Evolutionary conservation across 2,888 invertebrate species (phyloP).

Genomic region (Rotaria magnacalcarata): DNA sequence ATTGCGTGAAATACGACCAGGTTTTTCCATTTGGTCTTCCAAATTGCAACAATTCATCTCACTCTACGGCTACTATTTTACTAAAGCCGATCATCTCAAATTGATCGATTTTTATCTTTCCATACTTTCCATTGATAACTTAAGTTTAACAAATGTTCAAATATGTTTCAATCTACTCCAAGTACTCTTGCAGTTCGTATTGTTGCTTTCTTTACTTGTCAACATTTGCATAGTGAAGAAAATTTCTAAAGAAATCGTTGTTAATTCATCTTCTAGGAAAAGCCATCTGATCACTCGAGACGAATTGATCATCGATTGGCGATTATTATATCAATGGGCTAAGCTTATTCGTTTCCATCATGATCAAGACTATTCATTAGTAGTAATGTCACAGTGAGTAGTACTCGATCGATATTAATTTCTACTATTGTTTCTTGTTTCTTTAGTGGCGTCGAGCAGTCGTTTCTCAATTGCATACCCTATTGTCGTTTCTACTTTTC

Average conservation of each 20-base stretch:
- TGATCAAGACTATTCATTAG: not conserved
- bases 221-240: no score
- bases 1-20: slow-evolving; percentile 35
- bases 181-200: not conserved
- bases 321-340: slow-evolving; percentile 60
- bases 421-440: not conserved
- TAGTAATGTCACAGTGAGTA: not conserved
- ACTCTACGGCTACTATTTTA: slow-evolving; percentile 41
- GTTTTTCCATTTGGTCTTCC: slow-evolving; percentile 38
- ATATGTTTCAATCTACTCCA: not conserved
- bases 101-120: not conserved
- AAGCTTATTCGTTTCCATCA: slow-evolving; percentile 53
- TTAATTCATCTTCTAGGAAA: slow-evolving; percentile 60
- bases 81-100: slow-evolving; percentile 37
- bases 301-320: slow-evolving; percentile 44
- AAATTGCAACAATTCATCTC: slow-evolving; percentile 39
- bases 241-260: slow-evolving; percentile 37
- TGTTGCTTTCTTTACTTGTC: not conserved
- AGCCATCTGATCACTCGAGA: slow-evolving; percentile 64
- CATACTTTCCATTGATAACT: not conserved
- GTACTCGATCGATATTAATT: not conserved
- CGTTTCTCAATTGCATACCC: slow-evolving; percentile 33
- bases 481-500: slow-evolving; percentile 37
- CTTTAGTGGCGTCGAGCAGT: slow-evolving; percentile 26
- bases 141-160: not conserved